Conservation (phyloP, 2,888 invertebrate genomes). For the Eupithecia subfuscata region DNA sequence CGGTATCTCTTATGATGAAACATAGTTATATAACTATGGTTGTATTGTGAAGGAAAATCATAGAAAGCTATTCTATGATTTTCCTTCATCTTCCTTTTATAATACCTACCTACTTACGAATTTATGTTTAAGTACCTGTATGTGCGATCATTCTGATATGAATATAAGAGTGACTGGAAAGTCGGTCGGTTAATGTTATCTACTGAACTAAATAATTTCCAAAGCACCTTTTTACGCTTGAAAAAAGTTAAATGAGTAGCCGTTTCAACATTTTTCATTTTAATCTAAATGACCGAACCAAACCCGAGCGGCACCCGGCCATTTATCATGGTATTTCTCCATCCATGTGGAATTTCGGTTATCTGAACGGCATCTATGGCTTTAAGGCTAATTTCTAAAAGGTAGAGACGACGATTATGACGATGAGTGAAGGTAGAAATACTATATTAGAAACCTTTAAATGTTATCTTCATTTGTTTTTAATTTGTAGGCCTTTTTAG, state of each 20-base stretch:
- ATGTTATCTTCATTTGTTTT: neutral
- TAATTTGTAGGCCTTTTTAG: neutral
- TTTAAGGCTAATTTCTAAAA: neutral
- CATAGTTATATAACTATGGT: too few relatives aligned
- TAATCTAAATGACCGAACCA: constrained; percentile 52
- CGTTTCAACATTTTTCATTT: constrained; percentile 50
- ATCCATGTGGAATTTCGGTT: constrained; percentile 38
- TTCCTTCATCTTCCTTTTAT: neutral
- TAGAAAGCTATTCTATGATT: too few relatives aligned
- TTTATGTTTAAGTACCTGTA: neutral
- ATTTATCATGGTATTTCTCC: constrained; percentile 52
- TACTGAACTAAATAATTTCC: constrained; percentile 7
- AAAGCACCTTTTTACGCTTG: constrained; percentile 44
- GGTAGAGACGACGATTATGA: neutral
- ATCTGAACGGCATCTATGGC: neutral
- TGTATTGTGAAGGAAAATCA: too few relatives aligned
- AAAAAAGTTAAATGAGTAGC: constrained; percentile 49
- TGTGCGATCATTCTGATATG: neutral
- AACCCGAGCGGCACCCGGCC: constrained; percentile 44
- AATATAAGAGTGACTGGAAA: neutral
- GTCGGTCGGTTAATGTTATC: constrained; percentile 5
- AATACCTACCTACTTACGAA: neutral
- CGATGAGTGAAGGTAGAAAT: neutral
- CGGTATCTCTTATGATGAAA: neutral
- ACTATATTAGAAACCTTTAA: neutral